Base-by-base conservation (phyloP, 2,888 invertebrate genomes). In the Helicoverpa assulta region DNA sequence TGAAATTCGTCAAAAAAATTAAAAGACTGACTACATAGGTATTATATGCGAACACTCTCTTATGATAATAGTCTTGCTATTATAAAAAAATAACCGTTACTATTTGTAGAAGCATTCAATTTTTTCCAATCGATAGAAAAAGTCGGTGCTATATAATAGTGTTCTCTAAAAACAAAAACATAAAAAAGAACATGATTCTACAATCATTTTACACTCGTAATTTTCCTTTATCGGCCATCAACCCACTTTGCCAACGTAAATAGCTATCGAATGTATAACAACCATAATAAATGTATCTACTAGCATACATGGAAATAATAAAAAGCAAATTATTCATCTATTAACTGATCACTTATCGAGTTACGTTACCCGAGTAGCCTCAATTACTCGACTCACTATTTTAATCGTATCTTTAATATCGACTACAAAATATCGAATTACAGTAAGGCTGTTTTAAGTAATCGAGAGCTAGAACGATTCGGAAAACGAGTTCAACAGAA, bases 391-490 rank as follows among this genome's bases (percentile, higher is more conserved):
- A 78, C 76, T 76, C 70, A 76, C 60, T 78, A 73, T 82, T 82
- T 80, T 73, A 82, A 82, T 80, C 83, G 83, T 62, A 78, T 76
- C 73, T 78, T 70, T 71, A 82, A 82, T 80, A 82, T 82, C 71
- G 67, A 71, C 81, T 76, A 72, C 53, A 78, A 75, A 80, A 74
- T 76, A 83, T 82, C 74, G 70, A 81, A 81, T 84, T 82, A 79
- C 83, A 61, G 80, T 71, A 74, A 71, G 69, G 77, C 63, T 66
- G 67, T 54, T 80, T 78, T 76, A 76, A 81, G 68, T 82, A 79
- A 82, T 82, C 70, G 73, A 67, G 51, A 73, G 76, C 75, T 75
- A 70, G 72, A 82, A 73, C 69, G 70, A 78, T 77, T 84, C 64
- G 71, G 52, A 37, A 76, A 84, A 80, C 76, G 63, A 76, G 79